Percentiles rank a stretch among this genome's conserved stretches.
phyloP scores from a whole-genome alignment of 2,888 invertebrate species.

The Eupithecia pulchellata region DNA sequence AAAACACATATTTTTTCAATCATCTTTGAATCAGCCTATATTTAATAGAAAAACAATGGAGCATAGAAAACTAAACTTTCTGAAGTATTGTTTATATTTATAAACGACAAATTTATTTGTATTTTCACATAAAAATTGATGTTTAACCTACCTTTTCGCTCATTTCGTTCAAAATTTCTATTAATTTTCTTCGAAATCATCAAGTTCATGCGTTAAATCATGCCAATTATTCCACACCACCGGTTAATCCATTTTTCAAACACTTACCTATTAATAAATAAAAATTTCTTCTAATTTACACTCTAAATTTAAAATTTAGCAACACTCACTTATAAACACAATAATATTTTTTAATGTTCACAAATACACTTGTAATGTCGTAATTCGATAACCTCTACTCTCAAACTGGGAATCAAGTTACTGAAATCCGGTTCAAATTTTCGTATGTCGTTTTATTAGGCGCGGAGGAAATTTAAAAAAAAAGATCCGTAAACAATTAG shows the following conservation, averaged over 20 bases:
- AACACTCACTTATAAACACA: slow-evolving; percentile 52
- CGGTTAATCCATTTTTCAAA: slow-evolving; percentile 58
- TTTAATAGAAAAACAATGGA: neutral
- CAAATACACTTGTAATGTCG: slow-evolving; percentile 52
- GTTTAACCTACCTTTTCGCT: slow-evolving; percentile 39
- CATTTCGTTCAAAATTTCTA: slow-evolving; percentile 32
- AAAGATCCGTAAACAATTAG: slow-evolving; percentile 80
- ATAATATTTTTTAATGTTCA: slow-evolving; percentile 49
- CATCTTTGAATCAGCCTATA: neutral
- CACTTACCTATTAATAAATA: slow-evolving; percentile 76
- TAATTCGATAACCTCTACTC: slow-evolving; percentile 57
- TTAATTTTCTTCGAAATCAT: slow-evolving; percentile 49
- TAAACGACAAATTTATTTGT: neutral
- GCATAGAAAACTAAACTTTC: neutral
- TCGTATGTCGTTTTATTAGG: slow-evolving; percentile 55
- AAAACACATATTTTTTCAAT: neutral
- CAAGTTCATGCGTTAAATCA: slow-evolving; percentile 76
- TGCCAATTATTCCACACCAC: slow-evolving; percentile 80
- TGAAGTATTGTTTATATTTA: neutral
- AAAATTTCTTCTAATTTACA: slow-evolving; percentile 50
- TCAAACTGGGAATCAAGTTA: slow-evolving; percentile 53
- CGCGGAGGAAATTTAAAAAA: slow-evolving; percentile 65
- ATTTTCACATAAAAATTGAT: neutral
- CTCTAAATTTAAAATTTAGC: slow-evolving; percentile 46
- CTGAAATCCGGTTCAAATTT: slow-evolving; percentile 56